Conservation (phyloP, 2,797 vertebrate genomes). For the Australoheros facetus region DNA sequence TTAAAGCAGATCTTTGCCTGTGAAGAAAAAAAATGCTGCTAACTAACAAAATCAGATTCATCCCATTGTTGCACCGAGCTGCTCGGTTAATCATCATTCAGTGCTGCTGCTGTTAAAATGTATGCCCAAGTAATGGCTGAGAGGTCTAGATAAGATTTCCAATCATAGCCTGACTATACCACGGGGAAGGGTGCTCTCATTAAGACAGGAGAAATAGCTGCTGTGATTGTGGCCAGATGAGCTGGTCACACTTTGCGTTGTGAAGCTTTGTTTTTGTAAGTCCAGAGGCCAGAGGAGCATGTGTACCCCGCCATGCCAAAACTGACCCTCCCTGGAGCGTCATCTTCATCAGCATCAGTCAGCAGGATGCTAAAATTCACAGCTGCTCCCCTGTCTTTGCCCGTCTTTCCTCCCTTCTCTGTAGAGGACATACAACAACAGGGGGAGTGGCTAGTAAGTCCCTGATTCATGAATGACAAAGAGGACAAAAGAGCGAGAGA, state of each 20-base stretch:
- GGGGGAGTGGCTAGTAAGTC: constrained; percentile 72
- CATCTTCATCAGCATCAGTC: constrained; percentile 65
- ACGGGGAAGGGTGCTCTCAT: constrained; percentile 45
- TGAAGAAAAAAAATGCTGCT: background rate
- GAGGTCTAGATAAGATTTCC: constrained; percentile 60
- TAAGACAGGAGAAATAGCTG: constrained; percentile 34
- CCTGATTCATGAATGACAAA: constrained; percentile 81
- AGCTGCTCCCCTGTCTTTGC: constrained; percentile 66
- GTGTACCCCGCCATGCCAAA: constrained; percentile 55
- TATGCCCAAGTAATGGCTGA: constrained; percentile 36
- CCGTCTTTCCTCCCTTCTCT: constrained; percentile 46
- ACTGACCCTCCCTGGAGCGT: constrained; percentile 64
- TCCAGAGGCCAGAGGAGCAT: constrained; percentile 48
- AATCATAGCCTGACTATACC: constrained; percentile 35
- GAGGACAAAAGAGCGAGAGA: constrained; percentile 64
- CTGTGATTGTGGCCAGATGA: constrained; percentile 40
- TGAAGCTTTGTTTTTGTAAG: constrained; percentile 46
- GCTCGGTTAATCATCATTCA: constrained; percentile 31
- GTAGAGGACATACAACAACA: constrained; percentile 64
- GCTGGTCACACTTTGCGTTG: constrained; percentile 20
- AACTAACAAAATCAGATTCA: background rate
- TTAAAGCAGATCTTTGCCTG: background rate
- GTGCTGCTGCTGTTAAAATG: constrained; percentile 49
- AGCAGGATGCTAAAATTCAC: constrained; percentile 68
- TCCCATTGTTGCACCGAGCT: constrained; percentile 15